Base-by-base conservation (phyloP, 2,888 invertebrate genomes). In the Orchestes rusci region DNA sequence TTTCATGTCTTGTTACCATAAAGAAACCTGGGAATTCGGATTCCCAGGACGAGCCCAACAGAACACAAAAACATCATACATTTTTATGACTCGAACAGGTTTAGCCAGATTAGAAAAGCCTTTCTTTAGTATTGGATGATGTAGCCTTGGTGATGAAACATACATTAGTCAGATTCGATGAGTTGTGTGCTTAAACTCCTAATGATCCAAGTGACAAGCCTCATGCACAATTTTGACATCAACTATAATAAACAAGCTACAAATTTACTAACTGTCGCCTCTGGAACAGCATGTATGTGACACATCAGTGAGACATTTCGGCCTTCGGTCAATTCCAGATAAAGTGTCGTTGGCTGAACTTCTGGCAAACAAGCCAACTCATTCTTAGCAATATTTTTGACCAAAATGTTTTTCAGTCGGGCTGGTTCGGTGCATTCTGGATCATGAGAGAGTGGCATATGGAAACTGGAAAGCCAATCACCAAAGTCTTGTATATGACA, bases 281-380 rank as follows among this genome's bases (percentile, higher is more conserved):
- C 84, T 0, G 90, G 90, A 43, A 84, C 75, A 23, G 90, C 86
- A 50, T 82, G 80, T 19, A 90, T 84, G 61, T 82, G 75, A 66
- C 91, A 91, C 54, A 80, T 74, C 32, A 91, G 71, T 12, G 88
- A 86, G 37, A 89, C 79, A 63, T 91, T 90, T 55, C 82, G 82
- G 0, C 88, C 88, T 60, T 84, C 81, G 49, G 80, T 81, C 31
- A 86, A 77, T 66, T 90, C 88, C 53, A 87, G 70, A 59, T 80
- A 82, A 39, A 85, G 75, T 0, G 82, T 80, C 3, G 85, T 80
- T 7, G 84, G 84, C 28, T 79, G 76, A 48, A 88, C 80, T 68
- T 82, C 82, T 1, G 91, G 90, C 53, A 85, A 64, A 63, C 91
- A 91, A 8, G 90, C 90, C 46, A 91, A 72, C 51, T 90, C 88